Evolutionary conservation across 2,113 vertebrate species (phyloP).

Genomic region (Eudyptes chrysolophus): DNA sequence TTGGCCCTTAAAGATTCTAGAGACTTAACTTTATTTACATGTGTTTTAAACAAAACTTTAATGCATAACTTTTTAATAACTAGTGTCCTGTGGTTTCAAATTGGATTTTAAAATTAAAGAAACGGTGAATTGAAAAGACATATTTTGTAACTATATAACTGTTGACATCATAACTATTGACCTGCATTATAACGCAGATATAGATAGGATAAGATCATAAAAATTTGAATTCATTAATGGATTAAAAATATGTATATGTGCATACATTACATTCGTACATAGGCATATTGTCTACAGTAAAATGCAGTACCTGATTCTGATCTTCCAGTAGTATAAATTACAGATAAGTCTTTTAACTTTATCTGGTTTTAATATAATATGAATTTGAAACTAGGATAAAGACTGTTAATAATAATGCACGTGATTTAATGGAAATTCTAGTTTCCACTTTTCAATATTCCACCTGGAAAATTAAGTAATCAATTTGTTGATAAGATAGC

Average conservation of each 20-base stretch:
- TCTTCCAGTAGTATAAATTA: background rate
- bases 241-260: background rate
- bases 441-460: background rate
- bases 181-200: background rate
- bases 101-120: constrained; percentile 7
- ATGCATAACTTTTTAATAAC: background rate
- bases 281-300: background rate
- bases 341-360: background rate
- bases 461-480: background rate
- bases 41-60: background rate
- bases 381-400: background rate
- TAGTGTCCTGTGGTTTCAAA: constrained; percentile 16
- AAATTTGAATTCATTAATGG: background rate
- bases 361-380: background rate
- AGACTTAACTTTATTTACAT: background rate
- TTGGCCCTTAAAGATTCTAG: background rate
- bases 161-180: background rate
- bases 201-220: background rate
- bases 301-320: background rate
- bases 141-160: background rate
- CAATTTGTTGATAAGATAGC: background rate
- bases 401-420: background rate
- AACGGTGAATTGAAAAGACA: background rate
- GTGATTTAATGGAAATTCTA: background rate
- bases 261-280: background rate